These are phyloP conservation scores for Myrmecobius fasciatus DNA, from an alignment of 2,113 vertebrate genomes.

Conservation along the genomic window DNA sequence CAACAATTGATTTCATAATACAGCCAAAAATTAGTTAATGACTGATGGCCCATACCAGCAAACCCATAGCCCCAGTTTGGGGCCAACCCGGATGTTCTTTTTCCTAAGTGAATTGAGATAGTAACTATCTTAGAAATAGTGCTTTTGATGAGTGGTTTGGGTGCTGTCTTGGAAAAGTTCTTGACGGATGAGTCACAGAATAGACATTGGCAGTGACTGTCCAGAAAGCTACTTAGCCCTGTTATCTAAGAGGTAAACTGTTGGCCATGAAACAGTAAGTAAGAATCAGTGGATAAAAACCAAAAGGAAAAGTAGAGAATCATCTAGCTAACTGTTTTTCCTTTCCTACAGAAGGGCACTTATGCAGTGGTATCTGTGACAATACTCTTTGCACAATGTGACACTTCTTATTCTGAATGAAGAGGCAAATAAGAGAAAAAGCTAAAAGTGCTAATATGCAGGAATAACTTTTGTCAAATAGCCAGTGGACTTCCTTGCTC, in stretches of 20 bases:
- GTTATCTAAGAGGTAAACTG: neutral
- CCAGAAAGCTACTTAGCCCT: neutral
- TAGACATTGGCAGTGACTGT: neutral
- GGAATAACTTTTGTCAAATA: accelerated
- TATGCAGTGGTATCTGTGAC: neutral
- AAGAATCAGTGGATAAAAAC: constrained; percentile 37
- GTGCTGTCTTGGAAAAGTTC: neutral
- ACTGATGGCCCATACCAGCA: neutral
- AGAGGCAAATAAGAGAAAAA: neutral
- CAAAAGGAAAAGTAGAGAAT: constrained; percentile 15
- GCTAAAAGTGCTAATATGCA: neutral
- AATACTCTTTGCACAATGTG: neutral
- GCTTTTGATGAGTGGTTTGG: neutral
- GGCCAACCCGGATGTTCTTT: neutral
- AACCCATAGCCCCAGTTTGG: neutral
- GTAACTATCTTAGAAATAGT: neutral
- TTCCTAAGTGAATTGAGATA: neutral
- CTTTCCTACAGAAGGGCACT: neutral
- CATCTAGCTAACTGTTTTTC: neutral
- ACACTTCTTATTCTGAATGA: neutral
- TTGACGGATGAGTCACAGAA: neutral
- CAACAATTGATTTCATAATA: constrained; percentile 6
- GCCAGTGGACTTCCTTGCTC: accelerated
- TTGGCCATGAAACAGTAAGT: neutral
- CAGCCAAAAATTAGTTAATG: neutral